Evolutionary conservation across 2,888 invertebrate species (phyloP), one percentile per base, ranked within the genome.

Genomic region (Limenitis camilla): DNA sequence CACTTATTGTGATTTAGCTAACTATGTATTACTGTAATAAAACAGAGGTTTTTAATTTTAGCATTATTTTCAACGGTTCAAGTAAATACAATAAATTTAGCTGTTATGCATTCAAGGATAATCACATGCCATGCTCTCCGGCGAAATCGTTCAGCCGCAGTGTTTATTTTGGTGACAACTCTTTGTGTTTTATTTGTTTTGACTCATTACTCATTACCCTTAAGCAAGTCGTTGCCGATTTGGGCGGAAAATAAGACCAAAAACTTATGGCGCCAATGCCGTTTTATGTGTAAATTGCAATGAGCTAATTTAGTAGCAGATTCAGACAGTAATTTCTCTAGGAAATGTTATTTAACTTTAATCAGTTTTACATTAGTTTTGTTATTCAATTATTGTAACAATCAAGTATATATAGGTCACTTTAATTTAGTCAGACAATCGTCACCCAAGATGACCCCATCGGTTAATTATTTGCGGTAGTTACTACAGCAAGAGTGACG

Each of bases 201-300:
- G 69, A 65, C 65, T 68, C 75, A 76, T 81, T 81, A 80, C 75
- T 81, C 80, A 80, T 80, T 78, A 76, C 72, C 69, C 67, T 19
- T 59, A 63, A 68, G 67, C 67, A 54, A 61, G 52, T 58, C 49
- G 53, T 66, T 68, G 75, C 74, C 71, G 72, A 74, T 79, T 72
- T 67, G 74, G 72, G 71, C 69, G 74, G 72, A 74, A 81, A 81
- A 79, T 70, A 76, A 79, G 64, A 63, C 67, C 68, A 70, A 74
- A 73, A 72, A 63, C 57, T 68, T 61, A 66, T 76, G 81, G 81
- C 81, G 82, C 81, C 82, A 72, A 67, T 64, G 49, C 49, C 40
- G 47, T 40, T 41, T 44, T 45, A 49, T 36, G 35, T 53, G 43
- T 43, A 38, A 44, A 39, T 43, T 49, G 32, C 28, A 50, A 49